phyloP scores from a whole-genome alignment of 2,797 vertebrate species.

The Rhinogobio ventralis region DNA sequence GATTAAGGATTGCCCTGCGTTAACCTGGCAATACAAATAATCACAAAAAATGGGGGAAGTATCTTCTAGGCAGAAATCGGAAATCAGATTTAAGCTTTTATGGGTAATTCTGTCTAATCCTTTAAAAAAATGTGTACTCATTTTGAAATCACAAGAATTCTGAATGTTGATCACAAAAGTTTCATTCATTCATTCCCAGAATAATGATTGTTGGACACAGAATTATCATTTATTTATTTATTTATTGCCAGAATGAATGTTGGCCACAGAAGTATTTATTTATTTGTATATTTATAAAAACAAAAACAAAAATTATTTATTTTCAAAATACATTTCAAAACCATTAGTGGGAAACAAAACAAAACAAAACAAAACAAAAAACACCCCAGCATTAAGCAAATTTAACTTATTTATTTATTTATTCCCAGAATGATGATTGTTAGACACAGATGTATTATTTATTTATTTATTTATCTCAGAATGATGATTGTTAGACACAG shows the following conservation, averaged over 20 bases:
- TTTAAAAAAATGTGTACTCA: neutral
- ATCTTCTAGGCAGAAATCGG: neutral
- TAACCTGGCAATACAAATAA: constrained; percentile 17
- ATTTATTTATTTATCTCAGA: too few species aligned
- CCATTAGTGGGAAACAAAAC: too few species aligned
- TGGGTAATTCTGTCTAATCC: neutral
- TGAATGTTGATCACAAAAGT: neutral
- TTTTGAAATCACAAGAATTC: neutral
- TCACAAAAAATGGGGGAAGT: neutral
- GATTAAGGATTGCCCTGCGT: constrained; percentile 19
- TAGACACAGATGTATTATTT: neutral
- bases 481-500: too few species aligned
- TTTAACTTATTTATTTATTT: too few species aligned
- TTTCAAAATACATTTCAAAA: too few species aligned
- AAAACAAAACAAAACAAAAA: too few species aligned
- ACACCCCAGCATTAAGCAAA: too few species aligned
- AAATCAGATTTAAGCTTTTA: neutral
- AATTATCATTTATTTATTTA: neutral
- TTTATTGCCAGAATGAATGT: too few species aligned
- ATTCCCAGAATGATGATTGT: neutral
- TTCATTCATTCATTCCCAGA: neutral
- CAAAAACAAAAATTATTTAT: too few species aligned
- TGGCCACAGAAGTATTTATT: neutral
- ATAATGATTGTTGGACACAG: neutral
- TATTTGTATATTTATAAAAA: neutral